phyloP scores from a whole-genome alignment of 2,888 invertebrate genomes.

The Cloeon dipterum region DNA sequence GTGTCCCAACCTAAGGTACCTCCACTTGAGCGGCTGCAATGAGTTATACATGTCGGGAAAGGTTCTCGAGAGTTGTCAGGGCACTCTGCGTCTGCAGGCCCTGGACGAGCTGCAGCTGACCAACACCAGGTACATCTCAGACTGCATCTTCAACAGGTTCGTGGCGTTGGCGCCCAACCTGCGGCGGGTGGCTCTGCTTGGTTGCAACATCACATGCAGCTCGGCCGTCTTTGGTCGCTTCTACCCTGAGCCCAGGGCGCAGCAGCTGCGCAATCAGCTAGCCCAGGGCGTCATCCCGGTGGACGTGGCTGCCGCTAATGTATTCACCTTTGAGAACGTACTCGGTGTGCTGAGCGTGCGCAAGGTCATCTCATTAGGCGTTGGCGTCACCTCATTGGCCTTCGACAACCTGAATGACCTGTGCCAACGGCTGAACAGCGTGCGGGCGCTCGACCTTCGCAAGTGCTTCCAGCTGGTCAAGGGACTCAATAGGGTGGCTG shows the following conservation, averaged over 20 bases:
- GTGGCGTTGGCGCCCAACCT: neutral
- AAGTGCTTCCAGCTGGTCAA: neutral
- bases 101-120: neutral
- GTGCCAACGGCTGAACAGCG: too few species aligned
- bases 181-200: neutral
- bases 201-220: neutral
- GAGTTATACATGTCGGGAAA: neutral
- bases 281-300: neutral
- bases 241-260: neutral
- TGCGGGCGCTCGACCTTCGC: neutral
- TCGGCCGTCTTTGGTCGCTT: neutral
- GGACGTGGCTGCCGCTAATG: neutral
- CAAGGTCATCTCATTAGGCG: neutral
- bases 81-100: neutral
- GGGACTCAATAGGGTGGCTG: neutral
- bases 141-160: neutral
- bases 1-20: neutral
- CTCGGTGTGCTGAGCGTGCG: neutral
- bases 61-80: neutral
- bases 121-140: neutral
- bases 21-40: neutral
- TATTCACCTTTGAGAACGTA: neutral
- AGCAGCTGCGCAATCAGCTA: neutral
- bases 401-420: neutral
- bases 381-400: neutral